Base-by-base conservation (phyloP, 2,113 vertebrate genomes). In the Synodontis membranacea region DNA sequence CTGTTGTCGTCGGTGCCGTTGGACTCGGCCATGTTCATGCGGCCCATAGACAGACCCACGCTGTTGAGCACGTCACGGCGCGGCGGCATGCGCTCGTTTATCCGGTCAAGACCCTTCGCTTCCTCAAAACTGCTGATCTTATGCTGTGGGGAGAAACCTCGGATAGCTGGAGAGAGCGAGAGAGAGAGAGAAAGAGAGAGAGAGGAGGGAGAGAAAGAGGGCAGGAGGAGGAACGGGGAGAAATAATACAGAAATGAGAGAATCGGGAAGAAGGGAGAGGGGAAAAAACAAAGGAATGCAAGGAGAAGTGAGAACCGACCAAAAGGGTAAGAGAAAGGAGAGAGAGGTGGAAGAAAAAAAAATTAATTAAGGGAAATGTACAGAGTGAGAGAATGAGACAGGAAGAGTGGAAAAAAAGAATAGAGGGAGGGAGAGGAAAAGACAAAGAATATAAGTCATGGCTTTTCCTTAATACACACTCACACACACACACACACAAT, bases 1-100 rank as follows among this genome's bases (percentile, higher is more conserved):
- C 95, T 95, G 94, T 96, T 96, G 93, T 92, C 95, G 86, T 96
- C 95, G 46, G 95, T 95, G 80, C 95, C 95, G n/a, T 96, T 96
- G 91, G 95, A 93, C 89, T 96, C 95, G 9, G 93, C 92, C 93
- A 95, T 93, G 92, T 95, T 94, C 95, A 95, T 94, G 89, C 94
- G 93, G 72, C 94, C 94, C 94, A 95, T 95, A 8, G 95, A 95
- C 88, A 94, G 86, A 44, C 95, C 94, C 91, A 95, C 93, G 28
- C 93, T 95, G 93, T 94, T 94, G 89, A 95, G 93, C 78, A 88
- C 93, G 5, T 96, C 94, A 1, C 94, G 92, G 0, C 95, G 91
- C 0, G 95, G 95, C 0, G 95, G 95, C 95, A 95, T 95, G 89
- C 95, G 92, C 90, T 95, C 95, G 82, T 95, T 95, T 92, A 95